These are phyloP conservation scores for Crematogaster levior DNA, from an alignment of 2,888 invertebrate species.

Conservation along the genomic window DNA sequence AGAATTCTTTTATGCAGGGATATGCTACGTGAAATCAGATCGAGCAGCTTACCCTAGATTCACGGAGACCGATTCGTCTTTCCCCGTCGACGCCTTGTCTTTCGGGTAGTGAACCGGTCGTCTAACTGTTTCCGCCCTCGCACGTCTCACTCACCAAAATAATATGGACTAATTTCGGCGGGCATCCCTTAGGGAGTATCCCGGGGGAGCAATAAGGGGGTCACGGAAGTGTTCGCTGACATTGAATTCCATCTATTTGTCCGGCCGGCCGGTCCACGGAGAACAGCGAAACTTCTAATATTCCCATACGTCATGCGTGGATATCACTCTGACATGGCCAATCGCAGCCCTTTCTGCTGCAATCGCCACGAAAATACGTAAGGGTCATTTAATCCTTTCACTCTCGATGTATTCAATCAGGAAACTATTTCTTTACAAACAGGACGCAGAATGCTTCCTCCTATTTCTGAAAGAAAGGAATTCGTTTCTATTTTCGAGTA, in stretches of 20 bases:
- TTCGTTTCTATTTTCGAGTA: neutral
- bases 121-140: conserved; percentile 44
- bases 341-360: conserved; percentile 39
- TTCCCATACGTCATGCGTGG: conserved; percentile 75
- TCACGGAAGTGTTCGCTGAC: conserved; percentile 66
- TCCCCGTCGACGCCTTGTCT: conserved; percentile 52
- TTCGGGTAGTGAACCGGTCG: conserved; percentile 61
- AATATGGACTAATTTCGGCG: conserved; percentile 83
- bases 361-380: conserved; percentile 50
- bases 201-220: conserved; percentile 80
- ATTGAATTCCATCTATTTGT: conserved; percentile 82
- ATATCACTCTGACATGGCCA: conserved; percentile 54
- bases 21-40: conserved; percentile 34
- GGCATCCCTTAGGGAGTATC: conserved; percentile 77
- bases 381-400: neutral
- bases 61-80: conserved; percentile 56
- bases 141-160: conserved; percentile 69
- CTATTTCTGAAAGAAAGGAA: neutral
- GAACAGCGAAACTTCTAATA: conserved; percentile 80
- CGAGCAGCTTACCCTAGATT: conserved; percentile 22
- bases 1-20: conserved; percentile 12
- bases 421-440: conserved; percentile 8
- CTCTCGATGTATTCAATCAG: neutral
- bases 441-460: neutral
- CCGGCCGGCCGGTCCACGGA: conserved; percentile 62